These are phyloP conservation scores for Pyralis farinalis DNA, from an alignment of 2,888 invertebrate species.

Conservation along the genomic window DNA sequence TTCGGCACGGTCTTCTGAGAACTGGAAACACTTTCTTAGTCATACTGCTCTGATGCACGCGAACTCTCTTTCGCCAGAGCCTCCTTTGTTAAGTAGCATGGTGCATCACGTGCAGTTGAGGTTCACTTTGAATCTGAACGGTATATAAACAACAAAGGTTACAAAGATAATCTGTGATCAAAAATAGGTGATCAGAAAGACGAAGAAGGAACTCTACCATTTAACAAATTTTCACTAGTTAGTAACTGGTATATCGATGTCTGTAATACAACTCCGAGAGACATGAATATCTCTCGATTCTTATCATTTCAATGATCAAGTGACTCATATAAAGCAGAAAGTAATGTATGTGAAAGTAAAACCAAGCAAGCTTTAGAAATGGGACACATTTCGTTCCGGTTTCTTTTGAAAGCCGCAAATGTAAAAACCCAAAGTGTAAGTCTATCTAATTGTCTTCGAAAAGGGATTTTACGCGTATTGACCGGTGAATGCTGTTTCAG, in stretches of 20 bases:
- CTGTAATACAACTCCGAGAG: not conserved
- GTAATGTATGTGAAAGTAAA: conserved; percentile 4
- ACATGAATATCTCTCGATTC: not conserved
- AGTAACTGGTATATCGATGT: not conserved
- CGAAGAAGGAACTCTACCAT: no score
- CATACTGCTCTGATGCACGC: no score
- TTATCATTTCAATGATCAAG: not conserved
- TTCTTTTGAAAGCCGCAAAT: conserved; percentile 4
- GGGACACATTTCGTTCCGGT: conserved; percentile 2
- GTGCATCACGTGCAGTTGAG: no score
- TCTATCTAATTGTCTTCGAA: conserved; percentile 4
- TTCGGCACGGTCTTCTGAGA: no score
- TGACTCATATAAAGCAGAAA: conserved; percentile 2
- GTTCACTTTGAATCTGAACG: no score
- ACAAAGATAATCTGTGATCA: no score
- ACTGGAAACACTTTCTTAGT: no score
- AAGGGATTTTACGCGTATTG: conserved; percentile 5
- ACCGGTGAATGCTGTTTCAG: conserved; percentile 2
- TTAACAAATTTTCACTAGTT: no score
- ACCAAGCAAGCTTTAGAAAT: not conserved
- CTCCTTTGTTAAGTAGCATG: no score
- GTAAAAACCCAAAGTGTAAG: conserved; percentile 5
- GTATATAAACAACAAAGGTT: no score
- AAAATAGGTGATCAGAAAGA: no score
- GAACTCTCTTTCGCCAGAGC: no score